A percentile compares a stretch with the other conserved stretches of the same genome.
Conservation (phyloP, 2,113 vertebrate species). For the Megaptera novaeangliae region DNA sequence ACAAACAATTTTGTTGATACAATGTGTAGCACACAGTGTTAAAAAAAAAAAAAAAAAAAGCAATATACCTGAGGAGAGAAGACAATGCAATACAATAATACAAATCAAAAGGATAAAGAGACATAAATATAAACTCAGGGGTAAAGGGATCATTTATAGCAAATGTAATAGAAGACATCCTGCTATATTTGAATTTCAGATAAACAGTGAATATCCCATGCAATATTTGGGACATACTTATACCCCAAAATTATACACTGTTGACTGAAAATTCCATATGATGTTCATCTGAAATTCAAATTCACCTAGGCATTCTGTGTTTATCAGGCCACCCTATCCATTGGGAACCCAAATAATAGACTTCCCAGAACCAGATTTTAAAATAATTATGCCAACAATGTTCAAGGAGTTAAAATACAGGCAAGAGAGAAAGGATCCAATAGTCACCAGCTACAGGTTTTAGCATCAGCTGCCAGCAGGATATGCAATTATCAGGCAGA, state of each 20-base stretch:
- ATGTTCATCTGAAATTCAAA: background rate
- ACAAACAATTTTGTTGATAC: background rate
- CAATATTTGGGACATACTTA: background rate
- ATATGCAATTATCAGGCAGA: background rate
- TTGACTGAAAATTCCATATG: background rate
- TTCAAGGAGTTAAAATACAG: background rate
- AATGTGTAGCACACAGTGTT: background rate
- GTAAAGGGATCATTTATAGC: background rate
- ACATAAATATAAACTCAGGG: background rate
- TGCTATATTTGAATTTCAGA: background rate
- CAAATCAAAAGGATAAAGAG: background rate
- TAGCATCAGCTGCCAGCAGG: background rate
- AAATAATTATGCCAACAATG: background rate
- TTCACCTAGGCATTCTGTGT: background rate
- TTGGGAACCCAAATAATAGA: background rate
- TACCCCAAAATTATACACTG: background rate
- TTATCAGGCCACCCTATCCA: background rate
- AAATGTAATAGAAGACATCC: background rate
- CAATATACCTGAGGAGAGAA: background rate
- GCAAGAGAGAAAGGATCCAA: background rate
- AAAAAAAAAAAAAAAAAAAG: background rate
- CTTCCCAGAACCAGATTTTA: background rate
- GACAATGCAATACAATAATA: background rate
- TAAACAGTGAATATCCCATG: background rate
- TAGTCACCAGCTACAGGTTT: background rate